Base-by-base conservation (phyloP, 37 sponge, comb jelly and placozoan species). In the Trichoplax adhaerens region DNA sequence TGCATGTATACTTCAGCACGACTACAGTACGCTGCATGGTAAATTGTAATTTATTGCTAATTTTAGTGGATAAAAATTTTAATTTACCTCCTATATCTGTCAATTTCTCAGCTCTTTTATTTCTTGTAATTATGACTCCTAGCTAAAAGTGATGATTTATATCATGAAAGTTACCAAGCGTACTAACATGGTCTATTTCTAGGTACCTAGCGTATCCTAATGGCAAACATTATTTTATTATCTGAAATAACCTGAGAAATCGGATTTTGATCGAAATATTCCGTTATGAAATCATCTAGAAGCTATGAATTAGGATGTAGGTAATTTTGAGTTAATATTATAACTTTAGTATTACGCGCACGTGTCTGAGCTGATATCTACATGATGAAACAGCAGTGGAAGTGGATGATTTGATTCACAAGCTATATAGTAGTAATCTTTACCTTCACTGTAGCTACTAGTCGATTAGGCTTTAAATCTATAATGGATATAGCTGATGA, bases 251-350 rank as follows among this genome's bases (percentile, higher is more conserved):
- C 88, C 74, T 94, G 95, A 52, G 95, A 94, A 29, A 94, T 84
- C 3, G 95, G 95, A 69, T 94, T 94, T 63, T 89, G 90, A 65
- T 94, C 90, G 67, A 89, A 86, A 58, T 81, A 94, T 54, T 89
- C 95, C 47, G 58, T 48, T 1, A 89, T 55, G 71, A 94, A 94
- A 5, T 79, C 80, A 54, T 86, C 85, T 52, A 86, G 55, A 50
- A 94, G 63, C 87, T 86, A 71, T 29, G 54, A 48, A 47, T 53
- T 65, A 68, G 55, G 75, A 1, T 64, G 51, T 66, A 46, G 51
- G 12, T 5, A 52, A 64, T 47, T 49, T 65, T 63, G 0, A 29
- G 29, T 64, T 29, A 5, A 74, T 74, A 66, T 3, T 8, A 3
- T 10, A 66, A 2, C 10, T 51, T 12, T 65, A 29, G 29, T 29